Evolutionary conservation across 2,888 invertebrate genomes (phyloP), one percentile per base, ranked within the genome.

Genomic region (Oxyteleia sp.): DNA sequence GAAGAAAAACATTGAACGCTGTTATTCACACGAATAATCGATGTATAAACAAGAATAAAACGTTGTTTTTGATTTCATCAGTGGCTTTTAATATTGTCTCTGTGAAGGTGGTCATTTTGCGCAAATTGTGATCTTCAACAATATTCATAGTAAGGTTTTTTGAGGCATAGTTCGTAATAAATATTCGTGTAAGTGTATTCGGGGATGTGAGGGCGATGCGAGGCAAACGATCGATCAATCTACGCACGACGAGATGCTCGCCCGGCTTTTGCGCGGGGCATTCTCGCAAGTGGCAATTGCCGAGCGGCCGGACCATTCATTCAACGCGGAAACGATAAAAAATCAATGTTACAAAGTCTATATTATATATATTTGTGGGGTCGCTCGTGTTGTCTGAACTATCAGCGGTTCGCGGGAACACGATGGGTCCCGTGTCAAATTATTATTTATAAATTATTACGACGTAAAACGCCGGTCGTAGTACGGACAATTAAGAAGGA

Each of bases 51-150:
- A 16, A 69, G 63, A 66, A 83, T 79, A 79, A 78, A 79, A 71
- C 41, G 53, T 83, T 80, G 75, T 71, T 80, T 80, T 75, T 80
- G 8, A 64, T 86, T 88, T 87, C 83, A 84, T 88, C 87, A 86
- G 87, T 89, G 88, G 90, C 90, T 90, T 88, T 84, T 41, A 68
- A 84, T 89, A 87, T 90, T 87, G 88, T 91, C 87, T 87, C 88
- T 90, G 88, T 89, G 86, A 89, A 90, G 88, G 86, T 90, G 87
- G 87, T 89, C 88, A 83, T 91, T 72, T 89, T 88, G 88, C 88
- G 87, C 87, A 86, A 89, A 86, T 89, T 89, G 88, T 89, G 87
- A 88, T 90, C 87, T 84, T 85, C 55, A 80, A 84, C 29, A 64
- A 76, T 80, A 66, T 78, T 80, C 80, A 81, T 49, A 53, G 75